Percentiles rank a stretch among this genome's conserved stretches.
These are phyloP conservation scores for Heterodera filipjevi DNA, from an alignment of 2,888 invertebrate species.

Conservation along the genomic window DNA sequence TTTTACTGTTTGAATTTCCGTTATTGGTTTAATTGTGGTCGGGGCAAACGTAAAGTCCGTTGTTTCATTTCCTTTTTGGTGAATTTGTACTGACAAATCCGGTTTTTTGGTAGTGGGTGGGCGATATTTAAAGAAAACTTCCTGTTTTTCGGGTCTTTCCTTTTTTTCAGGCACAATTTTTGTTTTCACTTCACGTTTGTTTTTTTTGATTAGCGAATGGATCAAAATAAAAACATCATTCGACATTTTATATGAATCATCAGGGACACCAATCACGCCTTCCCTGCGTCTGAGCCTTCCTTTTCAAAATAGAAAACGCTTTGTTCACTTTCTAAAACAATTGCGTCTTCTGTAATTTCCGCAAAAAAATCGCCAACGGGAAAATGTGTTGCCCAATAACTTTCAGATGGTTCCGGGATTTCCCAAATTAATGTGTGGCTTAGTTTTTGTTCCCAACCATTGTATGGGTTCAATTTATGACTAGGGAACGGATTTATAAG, in stretches of 20 bases:
- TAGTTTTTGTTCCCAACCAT: not conserved
- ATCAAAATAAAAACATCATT: not conserved
- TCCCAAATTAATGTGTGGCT: not conserved
- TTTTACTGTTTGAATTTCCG: no score
- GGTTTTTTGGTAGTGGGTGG: not conserved
- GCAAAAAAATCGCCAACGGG: not conserved
- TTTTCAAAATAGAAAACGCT: conserved; percentile 5
- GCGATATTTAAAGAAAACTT: not conserved
- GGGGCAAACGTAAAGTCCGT: no score
- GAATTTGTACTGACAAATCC: no score
- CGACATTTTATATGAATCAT: not conserved
- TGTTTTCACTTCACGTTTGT: not conserved
- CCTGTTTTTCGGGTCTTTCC: not conserved
- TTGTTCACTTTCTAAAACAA: not conserved
- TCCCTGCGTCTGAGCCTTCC: not conserved
- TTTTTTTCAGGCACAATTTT: not conserved
- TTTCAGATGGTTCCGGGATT: not conserved
- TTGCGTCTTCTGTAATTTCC: not conserved
- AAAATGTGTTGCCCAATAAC: not conserved
- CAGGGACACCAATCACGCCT: not conserved
- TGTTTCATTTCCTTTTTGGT: no score
- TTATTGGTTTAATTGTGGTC: no score
- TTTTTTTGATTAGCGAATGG: not conserved
- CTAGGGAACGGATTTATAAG: no score
- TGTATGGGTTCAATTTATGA: not conserved